Conservation (phyloP, 1,140 invertebrate species). For the Sycophaga agraensis region DNA sequence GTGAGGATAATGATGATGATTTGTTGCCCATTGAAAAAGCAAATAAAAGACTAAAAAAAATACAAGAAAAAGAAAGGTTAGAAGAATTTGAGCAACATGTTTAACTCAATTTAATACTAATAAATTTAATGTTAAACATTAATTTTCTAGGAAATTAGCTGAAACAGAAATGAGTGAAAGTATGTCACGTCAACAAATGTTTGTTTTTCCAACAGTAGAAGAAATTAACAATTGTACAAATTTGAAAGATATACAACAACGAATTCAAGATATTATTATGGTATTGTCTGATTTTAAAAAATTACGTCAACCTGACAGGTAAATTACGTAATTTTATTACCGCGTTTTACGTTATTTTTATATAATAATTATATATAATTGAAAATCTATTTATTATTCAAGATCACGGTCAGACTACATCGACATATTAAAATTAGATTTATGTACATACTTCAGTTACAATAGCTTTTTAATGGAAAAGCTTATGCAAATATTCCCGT, state of each 20-base stretch:
- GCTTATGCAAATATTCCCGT: slow-evolving; percentile 90
- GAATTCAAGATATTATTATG: slow-evolving; percentile 86
- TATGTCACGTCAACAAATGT: slow-evolving; percentile 72
- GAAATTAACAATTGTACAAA: slow-evolving; percentile 73
- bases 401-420: slow-evolving; percentile 82
- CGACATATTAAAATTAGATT: slow-evolving; percentile 76
- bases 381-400: slow-evolving; percentile 25
- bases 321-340: slow-evolving; percentile 25
- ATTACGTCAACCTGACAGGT: slow-evolving; percentile 71
- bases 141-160: slow-evolving; percentile 66
- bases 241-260: slow-evolving; percentile 82
- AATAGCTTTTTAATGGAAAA: slow-evolving; percentile 95
- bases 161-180: slow-evolving; percentile 80
- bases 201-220: slow-evolving; percentile 73
- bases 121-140: slow-evolving; percentile 15
- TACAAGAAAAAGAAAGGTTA: slow-evolving; percentile 45
- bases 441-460: slow-evolving; percentile 96
- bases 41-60: slow-evolving; percentile 73
- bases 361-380: slow-evolving; percentile 26
- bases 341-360: neutral
- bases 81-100: too few species aligned
- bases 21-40: slow-evolving; percentile 85
- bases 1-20: slow-evolving; percentile 64
- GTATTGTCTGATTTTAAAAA: slow-evolving; percentile 89
- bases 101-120: neutral